These are phyloP conservation scores for Drosophila mojavensis DNA, from an alignment of 1,140 invertebrate species.

Conservation along the genomic window DNA sequence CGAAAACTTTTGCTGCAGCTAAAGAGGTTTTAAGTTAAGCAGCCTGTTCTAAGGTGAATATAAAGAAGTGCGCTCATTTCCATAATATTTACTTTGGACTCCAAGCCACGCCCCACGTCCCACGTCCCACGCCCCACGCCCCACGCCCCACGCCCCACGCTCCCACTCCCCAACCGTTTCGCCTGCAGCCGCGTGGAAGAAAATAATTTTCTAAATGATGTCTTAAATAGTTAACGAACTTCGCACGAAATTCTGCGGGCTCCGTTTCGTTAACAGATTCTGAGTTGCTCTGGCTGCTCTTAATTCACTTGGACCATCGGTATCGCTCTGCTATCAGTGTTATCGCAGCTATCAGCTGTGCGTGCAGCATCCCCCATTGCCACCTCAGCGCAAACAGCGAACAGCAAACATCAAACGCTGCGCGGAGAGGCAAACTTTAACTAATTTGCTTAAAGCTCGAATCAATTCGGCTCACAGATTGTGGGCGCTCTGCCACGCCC, in stretches of 20 bases:
- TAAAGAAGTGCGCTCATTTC: slow-evolving; percentile 58
- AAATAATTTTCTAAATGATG: slow-evolving; percentile 82
- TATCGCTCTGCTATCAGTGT: slow-evolving; percentile 7
- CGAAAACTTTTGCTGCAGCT: slow-evolving; percentile 65
- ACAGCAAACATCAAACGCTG: slow-evolving; percentile 9
- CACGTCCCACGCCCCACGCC: no score
- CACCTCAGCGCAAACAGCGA: slow-evolving; percentile 34
- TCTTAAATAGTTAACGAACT: slow-evolving; percentile 82
- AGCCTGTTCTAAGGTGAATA: slow-evolving; percentile 27
- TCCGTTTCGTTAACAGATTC: slow-evolving; percentile 45
- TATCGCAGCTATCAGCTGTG: not conserved
- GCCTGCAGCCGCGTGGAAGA: slow-evolving; percentile 56
- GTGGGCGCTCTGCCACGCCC: not conserved
- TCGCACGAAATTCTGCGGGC: slow-evolving; percentile 65
- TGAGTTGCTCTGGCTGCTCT: slow-evolving; percentile 32
- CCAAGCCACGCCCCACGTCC: not conserved
- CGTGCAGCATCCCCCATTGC: no score
- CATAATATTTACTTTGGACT: slow-evolving; percentile 77
- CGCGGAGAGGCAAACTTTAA: slow-evolving; percentile 31
- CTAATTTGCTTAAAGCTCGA: slow-evolving; percentile 59
- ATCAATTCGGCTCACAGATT: slow-evolving; percentile 20
- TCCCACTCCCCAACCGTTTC: not conserved
- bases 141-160: not conserved
- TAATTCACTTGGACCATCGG: slow-evolving; percentile 42
- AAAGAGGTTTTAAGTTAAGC: slow-evolving; percentile 35